Base-by-base conservation (phyloP, 2,113 vertebrate genomes). In the Cromileptes altivelis region DNA sequence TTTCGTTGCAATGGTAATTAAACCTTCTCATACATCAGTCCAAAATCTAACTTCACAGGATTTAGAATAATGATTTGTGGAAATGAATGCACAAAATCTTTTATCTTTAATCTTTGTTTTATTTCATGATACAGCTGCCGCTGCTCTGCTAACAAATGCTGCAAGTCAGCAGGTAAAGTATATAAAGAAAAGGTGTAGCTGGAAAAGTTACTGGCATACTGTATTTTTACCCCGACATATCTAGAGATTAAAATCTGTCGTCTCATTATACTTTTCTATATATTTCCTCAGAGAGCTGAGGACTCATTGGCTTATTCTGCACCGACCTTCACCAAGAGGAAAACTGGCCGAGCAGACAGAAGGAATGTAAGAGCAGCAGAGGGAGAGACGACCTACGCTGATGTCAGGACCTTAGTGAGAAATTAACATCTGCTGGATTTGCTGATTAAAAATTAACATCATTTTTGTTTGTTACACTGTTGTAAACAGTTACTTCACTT, bases 31-130 rank as follows among this genome's bases (percentile, higher is more conserved):
- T 60, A 25, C 42, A 52, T 61, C 3, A 57, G 25, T 27, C n/a
- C 2, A n/a, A 53, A 56, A 47, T 19, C 10, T 33, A 21, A 42
- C 11, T 25, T 69, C 2, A 25, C 23, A 17, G 4, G 2, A 60
- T 50, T 50, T 21, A 12, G 2, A 18, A 30, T 30, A 30, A 30
- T 42, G 14, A 12, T 37, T 18, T 57, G 2, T 64, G 47, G 19
- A 10, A 69, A 47, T 0, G 2, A 52, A 25, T 0, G 0, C 3
- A 6, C 30, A 21, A 5, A 0, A 10, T 57, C 4, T 50, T 0
- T 62, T 0, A 53, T 2, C 0, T 15, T 18, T 33, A 0, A 68
- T 52, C 14, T 42, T 0, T 62, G 12, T 37, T 8, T 78, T 27
- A 6, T 79, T 42, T 68, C 12, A n/a, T 12, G 3, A 37, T 3